Evolutionary conservation across 2,888 invertebrate species (phyloP).

Genomic region (Sarcophaga caerulescens): DNA sequence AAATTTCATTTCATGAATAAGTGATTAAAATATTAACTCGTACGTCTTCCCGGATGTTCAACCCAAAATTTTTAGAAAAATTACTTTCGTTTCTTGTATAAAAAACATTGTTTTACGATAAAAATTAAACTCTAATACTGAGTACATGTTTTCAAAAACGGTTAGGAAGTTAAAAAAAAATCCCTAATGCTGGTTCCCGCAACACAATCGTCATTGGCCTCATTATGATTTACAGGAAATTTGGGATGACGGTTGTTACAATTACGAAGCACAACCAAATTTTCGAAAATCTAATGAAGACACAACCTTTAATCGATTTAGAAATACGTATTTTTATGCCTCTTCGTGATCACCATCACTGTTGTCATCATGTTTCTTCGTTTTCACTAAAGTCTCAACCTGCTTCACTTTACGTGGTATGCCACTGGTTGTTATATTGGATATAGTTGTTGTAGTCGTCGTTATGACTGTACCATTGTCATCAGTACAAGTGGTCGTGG

Average conservation of each 20-base stretch:
- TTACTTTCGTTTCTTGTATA: neutral
- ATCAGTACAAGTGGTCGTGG: slow-evolving; percentile 77
- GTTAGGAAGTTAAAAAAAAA: neutral
- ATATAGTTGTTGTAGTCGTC: slow-evolving; percentile 78
- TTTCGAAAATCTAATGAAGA: neutral
- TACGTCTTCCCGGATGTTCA: no score
- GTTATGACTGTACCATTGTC: slow-evolving; percentile 74
- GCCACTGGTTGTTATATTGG: slow-evolving; percentile 79
- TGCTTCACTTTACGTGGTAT: slow-evolving; percentile 72
- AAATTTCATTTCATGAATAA: no score
- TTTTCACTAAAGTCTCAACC: slow-evolving; percentile 41
- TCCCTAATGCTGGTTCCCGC: neutral
- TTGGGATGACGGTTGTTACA: neutral
- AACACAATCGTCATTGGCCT: neutral
- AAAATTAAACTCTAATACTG: neutral
- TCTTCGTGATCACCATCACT: slow-evolving; percentile 27
- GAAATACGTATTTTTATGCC: slow-evolving; percentile 45
- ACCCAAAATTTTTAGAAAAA: neutral
- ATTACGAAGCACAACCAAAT: neutral
- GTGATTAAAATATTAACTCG: no score
- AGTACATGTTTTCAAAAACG: neutral
- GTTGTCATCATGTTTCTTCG: slow-evolving; percentile 32
- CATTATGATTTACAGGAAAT: neutral
- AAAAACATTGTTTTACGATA: neutral
- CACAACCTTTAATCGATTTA: slow-evolving; percentile 25